phyloP scores from a whole-genome alignment of 2,888 invertebrate species.

The Aporophyla nigra region DNA sequence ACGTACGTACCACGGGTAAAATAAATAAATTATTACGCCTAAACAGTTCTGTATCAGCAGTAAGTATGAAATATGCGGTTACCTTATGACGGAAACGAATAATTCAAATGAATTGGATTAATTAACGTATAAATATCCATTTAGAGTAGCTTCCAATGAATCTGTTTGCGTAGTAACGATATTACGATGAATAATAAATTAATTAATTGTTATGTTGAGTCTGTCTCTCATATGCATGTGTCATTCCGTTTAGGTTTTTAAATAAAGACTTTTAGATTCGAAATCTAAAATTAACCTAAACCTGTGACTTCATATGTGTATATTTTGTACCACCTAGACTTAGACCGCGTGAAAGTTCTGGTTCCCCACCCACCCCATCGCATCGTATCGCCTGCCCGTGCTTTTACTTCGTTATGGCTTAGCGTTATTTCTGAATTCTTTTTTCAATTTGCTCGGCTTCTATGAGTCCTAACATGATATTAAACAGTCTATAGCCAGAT shows the following conservation, averaged over 20 bases:
- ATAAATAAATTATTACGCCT: constrained; percentile 9
- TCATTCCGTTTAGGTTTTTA: neutral
- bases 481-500: too few relatives aligned
- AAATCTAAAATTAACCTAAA: neutral
- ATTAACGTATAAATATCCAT: constrained; percentile 49
- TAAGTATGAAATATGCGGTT: constrained; percentile 46
- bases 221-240: neutral
- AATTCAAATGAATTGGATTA: constrained; percentile 31
- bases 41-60: constrained; percentile 2
- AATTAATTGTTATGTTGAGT: constrained; percentile 4
- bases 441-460: too few relatives aligned
- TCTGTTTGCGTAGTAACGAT: constrained; percentile 54
- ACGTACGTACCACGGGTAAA: constrained; percentile 9
- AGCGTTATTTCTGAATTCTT: too few relatives aligned
- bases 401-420: too few relatives aligned
- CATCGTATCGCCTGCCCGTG: too few relatives aligned
- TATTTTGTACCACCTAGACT: too few relatives aligned
- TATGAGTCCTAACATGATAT: too few relatives aligned
- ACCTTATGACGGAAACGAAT: constrained; percentile 9
- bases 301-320: too few relatives aligned
- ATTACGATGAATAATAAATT: constrained; percentile 38
- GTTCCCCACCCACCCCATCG: too few relatives aligned
- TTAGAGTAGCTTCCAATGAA: constrained; percentile 53
- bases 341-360: too few relatives aligned
- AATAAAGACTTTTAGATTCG: neutral